These are phyloP conservation scores for Balanococcus diminutus DNA, from an alignment of 2,888 invertebrate genomes.

Conservation along the genomic window DNA sequence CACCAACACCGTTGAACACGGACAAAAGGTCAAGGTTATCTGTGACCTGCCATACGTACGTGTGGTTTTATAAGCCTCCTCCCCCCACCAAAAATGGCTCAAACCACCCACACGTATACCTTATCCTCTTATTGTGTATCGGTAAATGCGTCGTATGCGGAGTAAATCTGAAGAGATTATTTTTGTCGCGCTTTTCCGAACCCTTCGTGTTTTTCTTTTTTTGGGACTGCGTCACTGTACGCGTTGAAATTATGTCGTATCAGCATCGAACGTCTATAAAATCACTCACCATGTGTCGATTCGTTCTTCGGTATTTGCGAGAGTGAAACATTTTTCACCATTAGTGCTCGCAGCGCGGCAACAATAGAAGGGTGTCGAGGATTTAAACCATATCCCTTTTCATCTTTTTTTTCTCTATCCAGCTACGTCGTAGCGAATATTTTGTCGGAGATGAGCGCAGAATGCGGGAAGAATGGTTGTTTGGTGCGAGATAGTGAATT, in stretches of 20 bases:
- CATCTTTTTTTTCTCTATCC: not conserved
- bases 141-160: not conserved
- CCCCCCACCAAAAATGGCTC: too few relatives aligned
- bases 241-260: not conserved
- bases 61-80: not conserved
- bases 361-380: constrained; percentile 17
- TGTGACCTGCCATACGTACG: not conserved
- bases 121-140: too few relatives aligned
- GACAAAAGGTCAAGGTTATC: not conserved
- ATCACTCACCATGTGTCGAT: constrained; percentile 17
- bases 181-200: not conserved
- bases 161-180: not conserved
- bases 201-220: not conserved
- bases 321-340: constrained; percentile 10
- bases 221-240: not conserved
- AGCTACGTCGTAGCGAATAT: too few relatives aligned
- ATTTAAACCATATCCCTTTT: not conserved
- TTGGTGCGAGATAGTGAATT: not conserved
- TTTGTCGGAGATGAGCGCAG: not conserved
- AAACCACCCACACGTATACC: too few relatives aligned
- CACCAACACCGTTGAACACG: not conserved
- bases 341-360: not conserved
- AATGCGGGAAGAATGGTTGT: not conserved
- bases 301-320: not conserved
- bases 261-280: not conserved